Base-by-base conservation (phyloP, 1,140 invertebrate genomes). In the Planococcus citri region DNA sequence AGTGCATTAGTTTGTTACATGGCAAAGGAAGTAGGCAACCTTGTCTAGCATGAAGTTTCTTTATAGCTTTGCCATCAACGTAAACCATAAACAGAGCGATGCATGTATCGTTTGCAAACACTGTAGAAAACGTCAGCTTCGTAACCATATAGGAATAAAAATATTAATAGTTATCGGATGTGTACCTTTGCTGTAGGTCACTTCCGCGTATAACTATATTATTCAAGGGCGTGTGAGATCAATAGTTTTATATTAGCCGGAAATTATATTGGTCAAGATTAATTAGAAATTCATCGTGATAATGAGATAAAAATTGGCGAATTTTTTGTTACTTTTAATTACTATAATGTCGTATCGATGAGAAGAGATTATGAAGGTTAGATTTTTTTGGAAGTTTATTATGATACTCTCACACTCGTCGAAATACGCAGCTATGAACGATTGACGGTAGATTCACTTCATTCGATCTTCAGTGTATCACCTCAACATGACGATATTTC, bases 141-240 rank as follows among this genome's bases (percentile, higher is more conserved):
- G 41, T 51, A 51, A 51, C 41, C 41, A 51, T 51, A 51, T 51
- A 51, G 6, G 41, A 51, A 51, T 51, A 51, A 51, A 51, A 51
- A 51, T 51, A 51, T 51, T 51, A 51, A 51, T 51, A 51, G 41
- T 51, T 51, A 51, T 51, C 41, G 41, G 41, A 51, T 51, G 41
- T 51, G 41, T 51, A 9, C n/a, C 41, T 51, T 9, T 51, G 17
- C 41, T 51, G 6, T 51, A 51, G 41, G 41, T 51, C 41, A 51
- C 17, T 51, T 51, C 41, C 41, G 41, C 17, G 41, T 51, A 51
- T 20, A 3, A 51, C 41, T 14, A n/a, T 51, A 17, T 51, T 51
- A n/a, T n/a, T 51, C 41, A 51, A 51, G 41, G 41, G 41, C 41
- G 41, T n/a, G n/a, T 2, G 3, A 14, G n/a, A 51, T 51, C 41